Percentiles rank a stretch among this genome's conserved stretches.
These are phyloP conservation scores for Cherax quadricarinatus DNA, from an alignment of 1,140 invertebrate genomes.

Conservation along the genomic window DNA sequence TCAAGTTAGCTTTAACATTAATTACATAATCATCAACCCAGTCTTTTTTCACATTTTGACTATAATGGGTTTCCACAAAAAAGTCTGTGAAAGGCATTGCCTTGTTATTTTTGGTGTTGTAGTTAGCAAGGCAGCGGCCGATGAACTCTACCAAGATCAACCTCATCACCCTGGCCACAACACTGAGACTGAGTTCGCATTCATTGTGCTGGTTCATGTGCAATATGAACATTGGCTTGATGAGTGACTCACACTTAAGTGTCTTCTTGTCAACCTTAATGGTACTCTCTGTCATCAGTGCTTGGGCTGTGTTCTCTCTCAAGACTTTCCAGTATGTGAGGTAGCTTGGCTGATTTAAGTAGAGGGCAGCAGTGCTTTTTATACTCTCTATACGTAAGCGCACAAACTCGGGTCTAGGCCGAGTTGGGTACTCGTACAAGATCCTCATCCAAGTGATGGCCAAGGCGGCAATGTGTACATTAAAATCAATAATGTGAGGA, in stretches of 20 bases:
- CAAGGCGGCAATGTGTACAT: constrained; percentile 57
- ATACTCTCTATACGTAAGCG: constrained; percentile 19
- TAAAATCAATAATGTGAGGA: constrained; percentile 63
- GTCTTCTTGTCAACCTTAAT: constrained; percentile 10
- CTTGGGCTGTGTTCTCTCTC: constrained; percentile 20
- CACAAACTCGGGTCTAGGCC: constrained; percentile 50
- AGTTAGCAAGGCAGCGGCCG: constrained; percentile 35
- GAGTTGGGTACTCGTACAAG: constrained; percentile 25
- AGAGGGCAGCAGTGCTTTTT: constrained; percentile 41
- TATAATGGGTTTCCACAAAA: background rate
- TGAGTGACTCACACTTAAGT: constrained; percentile 62
- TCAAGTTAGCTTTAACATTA: background rate
- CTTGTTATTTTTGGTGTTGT: background rate
- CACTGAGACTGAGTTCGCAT: background rate
- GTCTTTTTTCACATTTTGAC: background rate
- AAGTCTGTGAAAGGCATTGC: constrained; percentile 20
- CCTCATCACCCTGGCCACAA: background rate
- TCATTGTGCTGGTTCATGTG: constrained; percentile 2
- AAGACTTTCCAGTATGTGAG: constrained; percentile 35
- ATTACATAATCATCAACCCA: background rate
- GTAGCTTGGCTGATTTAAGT: constrained; percentile 30
- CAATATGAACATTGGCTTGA: constrained; percentile 59
- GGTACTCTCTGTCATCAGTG: constrained; percentile 66
- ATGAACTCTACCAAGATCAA: constrained; percentile 56
- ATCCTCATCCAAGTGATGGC: constrained; percentile 47